Percentiles rank a stretch among this genome's conserved stretches.
Evolutionary conservation across 2,888 invertebrate species (phyloP).

Genomic region (Strigamia maritima): DNA sequence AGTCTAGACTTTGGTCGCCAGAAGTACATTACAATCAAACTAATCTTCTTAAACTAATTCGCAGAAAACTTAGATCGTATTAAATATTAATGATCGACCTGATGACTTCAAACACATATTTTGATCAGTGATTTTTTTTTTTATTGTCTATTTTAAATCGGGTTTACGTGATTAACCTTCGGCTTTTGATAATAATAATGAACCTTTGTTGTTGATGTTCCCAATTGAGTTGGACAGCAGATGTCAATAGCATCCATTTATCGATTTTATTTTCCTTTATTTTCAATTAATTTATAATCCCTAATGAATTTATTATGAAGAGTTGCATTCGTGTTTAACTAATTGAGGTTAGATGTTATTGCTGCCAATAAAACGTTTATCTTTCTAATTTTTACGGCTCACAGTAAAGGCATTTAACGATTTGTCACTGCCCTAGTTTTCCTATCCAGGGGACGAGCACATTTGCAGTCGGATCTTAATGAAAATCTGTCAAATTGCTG

Average conservation of each 20-base stretch:
- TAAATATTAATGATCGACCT: no score
- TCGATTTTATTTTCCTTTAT: neutral
- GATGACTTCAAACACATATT: no score
- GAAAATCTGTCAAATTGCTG: slow-evolving; percentile 27
- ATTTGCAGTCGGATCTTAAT: neutral
- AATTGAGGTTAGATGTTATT: neutral
- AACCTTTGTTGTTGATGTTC: no score
- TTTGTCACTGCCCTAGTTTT: slow-evolving; percentile 2
- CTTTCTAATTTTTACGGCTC: neutral
- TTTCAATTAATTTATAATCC: neutral
- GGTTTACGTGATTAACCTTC: no score
- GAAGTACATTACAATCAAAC: no score
- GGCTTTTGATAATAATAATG: no score
- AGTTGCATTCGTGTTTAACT: neutral
- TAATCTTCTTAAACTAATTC: no score
- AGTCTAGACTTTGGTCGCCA: no score
- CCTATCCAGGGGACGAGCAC: neutral
- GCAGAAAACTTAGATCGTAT: no score
- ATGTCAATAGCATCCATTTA: neutral
- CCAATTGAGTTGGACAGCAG: no score
- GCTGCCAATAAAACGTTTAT: neutral
- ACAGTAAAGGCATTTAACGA: neutral
- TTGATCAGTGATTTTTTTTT: no score
- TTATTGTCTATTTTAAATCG: no score
- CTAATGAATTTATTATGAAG: neutral